Evolutionary conservation across 2,113 vertebrate species (phyloP), one percentile per base, ranked within the genome.

Genomic region (Chamaea fasciata): DNA sequence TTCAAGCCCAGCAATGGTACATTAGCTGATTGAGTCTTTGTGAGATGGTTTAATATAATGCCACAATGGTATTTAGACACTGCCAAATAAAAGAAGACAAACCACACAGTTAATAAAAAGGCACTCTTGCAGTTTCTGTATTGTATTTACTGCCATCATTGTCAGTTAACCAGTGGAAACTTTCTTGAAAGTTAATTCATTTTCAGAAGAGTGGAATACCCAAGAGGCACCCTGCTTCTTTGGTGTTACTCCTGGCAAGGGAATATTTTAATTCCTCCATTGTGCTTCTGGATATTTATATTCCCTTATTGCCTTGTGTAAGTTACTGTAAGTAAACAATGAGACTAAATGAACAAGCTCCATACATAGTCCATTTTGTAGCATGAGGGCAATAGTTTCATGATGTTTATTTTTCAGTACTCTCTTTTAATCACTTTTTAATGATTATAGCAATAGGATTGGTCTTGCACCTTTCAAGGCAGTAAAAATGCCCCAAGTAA

Each of bases 41-140:
- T 83, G 91, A 80, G 50, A 69, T 62, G 50, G 62, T 74, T 89
- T 65, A 76, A 76, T 77, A 55, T 46, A 84, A 73, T 50, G 21
- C 42, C 49, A 70, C 50, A 80, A 30, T 0, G 4, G 33, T 62
- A 92, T 95, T 90, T 67, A 88, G 63, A 74, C 20, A 47, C 50
- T 80, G 63, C 90, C 71, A 92, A 92, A 69, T 80, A 86, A 83
- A 94, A 89, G 63, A 83, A 93, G 47, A 44, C 11, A 91, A 91
- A 69, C 49, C 5, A 1, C 67, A 55, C 33, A 52, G 68, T 89
- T 83, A 79, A 41, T 85, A 80, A 85, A 95, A 92, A 85, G 16
- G 37, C 23, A 39, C 15, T 79, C 50, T 87, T 73, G 53, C 23
- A 69, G 65, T n/a, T 91, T 85, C 57, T 85, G 18, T 9, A 1